Base-by-base conservation (phyloP, 2,797 vertebrate species). In the Phoxinus dragarum region DNA sequence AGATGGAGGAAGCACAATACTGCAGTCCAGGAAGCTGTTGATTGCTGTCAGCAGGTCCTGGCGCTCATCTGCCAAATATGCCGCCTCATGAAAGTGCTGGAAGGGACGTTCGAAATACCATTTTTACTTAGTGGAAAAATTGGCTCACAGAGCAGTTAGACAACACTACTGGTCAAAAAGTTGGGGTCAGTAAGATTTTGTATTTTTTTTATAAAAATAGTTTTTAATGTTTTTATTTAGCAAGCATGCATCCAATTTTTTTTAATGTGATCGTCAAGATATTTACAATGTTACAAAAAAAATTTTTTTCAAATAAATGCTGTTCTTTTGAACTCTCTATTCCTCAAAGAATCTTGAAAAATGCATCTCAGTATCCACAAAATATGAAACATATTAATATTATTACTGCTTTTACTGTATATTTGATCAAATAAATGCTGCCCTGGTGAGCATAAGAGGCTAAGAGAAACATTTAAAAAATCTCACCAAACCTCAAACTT, bases 1-100 rank as follows among this genome's bases (percentile, higher is more conserved):
- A 0, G 97, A 98, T 0, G 98, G 98, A 0, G 98, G 98, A 89
- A 99, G 95, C 88, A 99, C 98, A 84, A 99, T 97, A 54, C 97
- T 99, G 95, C 97, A 98, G 95, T 99, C 98, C 94, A 99, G 94
- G 91, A 99, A 99, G 92, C 96, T 96, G 11, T 99, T 99, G 94
- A 99, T 99, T 93, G 98, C 97, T 0, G 94, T 96, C 59, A 99
- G 95, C 67, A 99, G 94, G 92, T 99, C 98, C 0, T 97, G 97
- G 1, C 98, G 94, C 87, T 98, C 98, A 0, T 99, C 98, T 0
- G 98, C 98, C 92, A 97, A 89, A 93, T 99, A 99, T 0, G 97
- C 98, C 0, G 96, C 97, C 90, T 99, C 97, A 0, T 99, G 98
- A 93, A 99, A 99, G 94, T 97, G 97, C 98, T 99, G 92, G 0